Evolutionary conservation across 37 sponge, comb jelly and placozoan species (phyloP), one percentile per base, ranked within the genome.

Genomic region (Amphimedon queenslandica): DNA sequence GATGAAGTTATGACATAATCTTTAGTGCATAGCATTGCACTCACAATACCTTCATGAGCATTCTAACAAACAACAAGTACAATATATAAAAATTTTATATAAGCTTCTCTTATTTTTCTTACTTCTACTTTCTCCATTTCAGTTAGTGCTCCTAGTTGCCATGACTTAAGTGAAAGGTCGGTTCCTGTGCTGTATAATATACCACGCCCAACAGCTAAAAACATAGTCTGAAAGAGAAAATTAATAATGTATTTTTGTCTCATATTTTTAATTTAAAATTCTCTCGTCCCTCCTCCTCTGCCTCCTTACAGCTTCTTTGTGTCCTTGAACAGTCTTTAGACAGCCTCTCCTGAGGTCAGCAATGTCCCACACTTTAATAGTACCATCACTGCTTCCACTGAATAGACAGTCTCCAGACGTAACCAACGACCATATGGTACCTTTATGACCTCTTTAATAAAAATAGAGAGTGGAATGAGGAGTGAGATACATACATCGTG

Each of bases 341-440:
- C 95, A 94, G 57, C 88, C 89, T 58, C 88, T 87, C 23, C 80
- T 84, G 42, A 87, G 66, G 75, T 90, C 92, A 42, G 75, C 69
- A 28, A 84, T 66, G 60, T 87, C 88, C 95, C 95, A 94, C 57
- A 87, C 66, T 58, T 90, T 90, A 41, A 94, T 84, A 24, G 82
- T 75, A 0, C 92, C 95, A 87, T 91, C 95, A 67, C 93, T 83
- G 31, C 93, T 83, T 23, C 88, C 67, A 63, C 92, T 90, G 79
- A 82, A 90, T 23, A 94, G 82, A 28, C 72, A 65, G 58, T 75
- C 79, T 3, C 33, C 53, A 42, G 67, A 24, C 0, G 80, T 39
- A 33, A 75, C 92, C 66, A 91, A 40, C 0, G 88, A 90, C 84
- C 87, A 90, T 20, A 94, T 73, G 23, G 88, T 90, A 3, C 84